phyloP scores from a whole-genome alignment of 2,797 vertebrate genomes.

The Danio aesculapii region DNA sequence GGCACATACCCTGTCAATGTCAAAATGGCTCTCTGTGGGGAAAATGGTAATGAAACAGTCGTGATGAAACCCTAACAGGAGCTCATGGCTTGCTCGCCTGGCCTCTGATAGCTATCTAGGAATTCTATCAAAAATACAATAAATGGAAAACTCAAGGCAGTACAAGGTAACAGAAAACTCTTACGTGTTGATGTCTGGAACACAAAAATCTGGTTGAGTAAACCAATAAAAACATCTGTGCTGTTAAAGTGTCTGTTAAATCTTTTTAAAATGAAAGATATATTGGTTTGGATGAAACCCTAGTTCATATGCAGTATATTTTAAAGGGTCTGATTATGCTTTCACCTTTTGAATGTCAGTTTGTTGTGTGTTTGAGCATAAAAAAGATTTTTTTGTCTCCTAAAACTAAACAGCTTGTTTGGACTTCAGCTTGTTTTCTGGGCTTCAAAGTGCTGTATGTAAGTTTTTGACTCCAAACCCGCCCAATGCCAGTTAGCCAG shows the following conservation, averaged over 20 bases:
- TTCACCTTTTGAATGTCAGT: too few relatives aligned
- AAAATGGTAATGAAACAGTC: slow-evolving; percentile 35
- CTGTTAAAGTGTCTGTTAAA: neutral
- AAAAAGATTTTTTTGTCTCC: too few relatives aligned
- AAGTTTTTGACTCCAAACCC: too few relatives aligned
- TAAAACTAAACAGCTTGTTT: too few relatives aligned
- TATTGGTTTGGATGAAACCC: neutral
- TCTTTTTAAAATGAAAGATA: neutral
- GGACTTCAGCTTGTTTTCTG: too few relatives aligned
- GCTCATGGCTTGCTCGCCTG: slow-evolving; percentile 19
- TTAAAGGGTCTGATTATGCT: too few relatives aligned
- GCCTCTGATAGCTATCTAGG: slow-evolving; percentile 30
- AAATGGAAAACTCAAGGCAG: slow-evolving; percentile 37
- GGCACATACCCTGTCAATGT: slow-evolving; percentile 42
- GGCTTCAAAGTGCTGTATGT: too few relatives aligned
- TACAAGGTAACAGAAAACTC: slow-evolving; percentile 24
- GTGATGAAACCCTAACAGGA: slow-evolving; percentile 41
- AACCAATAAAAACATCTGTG: slow-evolving; percentile 1
- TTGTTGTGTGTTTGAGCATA: too few relatives aligned
- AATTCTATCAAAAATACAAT: slow-evolving; percentile 37
- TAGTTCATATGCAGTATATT: neutral
- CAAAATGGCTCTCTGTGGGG: slow-evolving; percentile 31
- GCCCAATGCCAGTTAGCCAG: too few relatives aligned
- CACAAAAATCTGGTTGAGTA: slow-evolving; percentile 5
- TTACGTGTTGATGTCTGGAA: slow-evolving; percentile 6